Conservation (phyloP, 2,797 vertebrate genomes). For the Tangara arthus region DNA sequence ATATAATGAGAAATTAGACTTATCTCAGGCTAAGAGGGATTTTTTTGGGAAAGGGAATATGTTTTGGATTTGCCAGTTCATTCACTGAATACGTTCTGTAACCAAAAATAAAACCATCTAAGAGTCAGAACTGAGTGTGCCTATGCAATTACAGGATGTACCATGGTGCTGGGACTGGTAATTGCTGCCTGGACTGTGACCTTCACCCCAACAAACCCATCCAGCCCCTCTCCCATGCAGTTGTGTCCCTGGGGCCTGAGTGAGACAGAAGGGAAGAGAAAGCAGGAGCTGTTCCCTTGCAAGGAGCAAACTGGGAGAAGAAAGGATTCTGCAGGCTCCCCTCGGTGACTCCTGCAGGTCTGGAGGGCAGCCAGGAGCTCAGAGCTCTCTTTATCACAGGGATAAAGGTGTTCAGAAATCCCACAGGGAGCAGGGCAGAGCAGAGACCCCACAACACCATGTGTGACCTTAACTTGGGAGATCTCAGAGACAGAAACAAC, state of each 20-base stretch:
- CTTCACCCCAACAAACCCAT: neutral
- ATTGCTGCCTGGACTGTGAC: neutral
- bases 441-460: neutral
- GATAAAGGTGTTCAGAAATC: neutral
- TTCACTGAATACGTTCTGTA: neutral
- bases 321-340: neutral
- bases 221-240: neutral
- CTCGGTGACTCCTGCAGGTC: neutral
- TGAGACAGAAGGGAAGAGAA: neutral
- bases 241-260: neutral
- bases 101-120: neutral
- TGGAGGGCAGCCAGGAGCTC: neutral
- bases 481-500: neutral
- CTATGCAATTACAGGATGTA: neutral
- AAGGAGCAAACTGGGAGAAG: neutral
- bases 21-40: neutral
- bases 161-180: neutral
- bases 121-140: neutral
- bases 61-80: neutral
- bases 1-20: neutral
- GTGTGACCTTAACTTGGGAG: neutral
- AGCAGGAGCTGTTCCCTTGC: neutral
- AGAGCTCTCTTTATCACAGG: neutral
- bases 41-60: neutral
- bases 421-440: neutral